Conservation (phyloP, 2,888 invertebrate genomes). For the Venusia cambrica region DNA sequence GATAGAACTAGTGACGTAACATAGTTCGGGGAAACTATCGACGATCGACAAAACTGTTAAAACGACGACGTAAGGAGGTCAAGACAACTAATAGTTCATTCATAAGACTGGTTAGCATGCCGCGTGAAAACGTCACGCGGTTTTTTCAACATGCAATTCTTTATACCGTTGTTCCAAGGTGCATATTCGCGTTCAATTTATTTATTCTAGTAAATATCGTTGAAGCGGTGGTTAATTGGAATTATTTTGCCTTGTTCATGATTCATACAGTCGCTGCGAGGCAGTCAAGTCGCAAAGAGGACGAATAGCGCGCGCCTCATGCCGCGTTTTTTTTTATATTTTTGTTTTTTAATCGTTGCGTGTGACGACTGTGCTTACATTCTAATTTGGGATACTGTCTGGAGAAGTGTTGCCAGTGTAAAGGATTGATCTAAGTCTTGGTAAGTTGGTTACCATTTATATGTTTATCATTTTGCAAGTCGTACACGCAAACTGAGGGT, state of each 20-base stretch:
- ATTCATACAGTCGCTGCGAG: no score
- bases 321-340: conserved; percentile 38
- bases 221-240: conserved; percentile 61
- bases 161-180: conserved; percentile 40
- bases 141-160: conserved; percentile 32
- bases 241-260: conserved; percentile 73
- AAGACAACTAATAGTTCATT: conserved; percentile 41
- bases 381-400: conserved; percentile 43
- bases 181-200: conserved; percentile 41
- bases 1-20: conserved; percentile 18
- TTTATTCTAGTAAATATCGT: conserved; percentile 50
- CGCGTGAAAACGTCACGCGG: conserved; percentile 42
- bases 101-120: conserved; percentile 48
- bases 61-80: conserved; percentile 26
- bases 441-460: conserved; percentile 9
- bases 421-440: conserved; percentile 6
- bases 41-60: conserved; percentile 9
- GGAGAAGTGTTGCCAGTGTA: conserved; percentile 36
- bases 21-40: conserved; percentile 12
- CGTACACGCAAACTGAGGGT: no score
- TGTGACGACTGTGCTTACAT: conserved; percentile 48
- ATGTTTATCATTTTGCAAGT: no score
- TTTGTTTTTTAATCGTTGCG: conserved; percentile 46
- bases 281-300: conserved; percentile 59
- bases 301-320: conserved; percentile 49